phyloP scores from a whole-genome alignment of 1,140 invertebrate genomes.

The Apocrypta bakeri region DNA sequence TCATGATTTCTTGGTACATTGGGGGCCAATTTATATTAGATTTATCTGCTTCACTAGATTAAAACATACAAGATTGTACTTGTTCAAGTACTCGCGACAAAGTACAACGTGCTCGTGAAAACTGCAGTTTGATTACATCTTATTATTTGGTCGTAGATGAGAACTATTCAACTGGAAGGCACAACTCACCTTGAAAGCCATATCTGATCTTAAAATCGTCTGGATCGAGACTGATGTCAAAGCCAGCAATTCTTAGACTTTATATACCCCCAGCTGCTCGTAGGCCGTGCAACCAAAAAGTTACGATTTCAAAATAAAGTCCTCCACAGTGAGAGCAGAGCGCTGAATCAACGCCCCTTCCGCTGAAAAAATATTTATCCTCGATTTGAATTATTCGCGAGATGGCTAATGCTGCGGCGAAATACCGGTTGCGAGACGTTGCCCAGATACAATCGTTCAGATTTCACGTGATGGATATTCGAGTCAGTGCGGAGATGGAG shows the following conservation, averaged over 20 bases:
- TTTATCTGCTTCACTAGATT: no score
- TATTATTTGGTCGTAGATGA: no score
- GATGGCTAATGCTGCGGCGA: constrained; percentile 10
- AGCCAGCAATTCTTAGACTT: constrained; percentile 8
- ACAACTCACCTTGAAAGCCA: constrained; percentile 46
- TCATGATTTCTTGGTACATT: no score
- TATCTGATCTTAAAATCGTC: constrained; percentile 28
- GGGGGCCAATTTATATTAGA: no score
- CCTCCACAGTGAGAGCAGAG: background rate
- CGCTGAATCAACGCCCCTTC: background rate
- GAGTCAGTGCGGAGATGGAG: background rate
- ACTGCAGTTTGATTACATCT: background rate
- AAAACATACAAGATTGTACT: no score
- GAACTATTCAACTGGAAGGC: background rate
- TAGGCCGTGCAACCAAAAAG: background rate
- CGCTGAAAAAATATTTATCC: constrained; percentile 11
- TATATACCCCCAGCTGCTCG: constrained; percentile 20
- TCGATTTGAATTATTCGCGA: background rate
- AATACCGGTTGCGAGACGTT: constrained; percentile 14
- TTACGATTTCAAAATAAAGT: constrained; percentile 31
- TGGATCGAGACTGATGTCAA: constrained; percentile 40
- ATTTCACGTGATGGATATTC: background rate
- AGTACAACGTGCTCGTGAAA: no score
- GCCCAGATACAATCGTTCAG: background rate
- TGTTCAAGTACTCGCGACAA: no score